Conservation (phyloP, 2,113 vertebrate genomes). For the Varanus salvator region DNA sequence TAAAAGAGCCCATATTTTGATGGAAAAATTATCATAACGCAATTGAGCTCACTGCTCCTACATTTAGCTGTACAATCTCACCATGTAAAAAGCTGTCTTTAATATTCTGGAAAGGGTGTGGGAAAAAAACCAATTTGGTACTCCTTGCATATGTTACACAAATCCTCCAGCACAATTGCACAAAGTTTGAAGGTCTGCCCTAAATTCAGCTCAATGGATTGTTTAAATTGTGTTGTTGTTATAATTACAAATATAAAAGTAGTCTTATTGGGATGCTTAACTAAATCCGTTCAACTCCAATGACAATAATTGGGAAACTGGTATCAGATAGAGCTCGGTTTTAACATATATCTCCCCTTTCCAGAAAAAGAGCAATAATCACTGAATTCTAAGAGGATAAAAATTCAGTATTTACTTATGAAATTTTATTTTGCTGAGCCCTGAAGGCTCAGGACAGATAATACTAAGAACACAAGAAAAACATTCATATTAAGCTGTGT, state of each 20-base stretch:
- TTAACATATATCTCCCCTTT: neutral
- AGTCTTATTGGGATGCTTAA: constrained; percentile 76
- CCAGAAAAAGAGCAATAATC: constrained; percentile 58
- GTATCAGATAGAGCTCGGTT: constrained; percentile 29
- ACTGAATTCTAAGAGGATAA: constrained; percentile 53
- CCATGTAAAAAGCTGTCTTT: neutral
- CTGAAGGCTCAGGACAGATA: neutral
- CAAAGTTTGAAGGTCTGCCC: constrained; percentile 45
- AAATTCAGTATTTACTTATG: neutral
- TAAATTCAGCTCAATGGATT: constrained; percentile 60
- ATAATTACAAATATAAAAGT: constrained; percentile 69
- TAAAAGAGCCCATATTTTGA: constrained; percentile 49
- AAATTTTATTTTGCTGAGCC: neutral
- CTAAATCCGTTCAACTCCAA: constrained; percentile 77
- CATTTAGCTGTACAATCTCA: constrained; percentile 35
- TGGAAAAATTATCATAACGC: constrained; percentile 29
- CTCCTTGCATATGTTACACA: constrained; percentile 34
- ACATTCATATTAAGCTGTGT: neutral
- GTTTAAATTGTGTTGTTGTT: constrained; percentile 73
- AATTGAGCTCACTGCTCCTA: constrained; percentile 47
- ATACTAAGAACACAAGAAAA: neutral
- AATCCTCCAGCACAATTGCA: constrained; percentile 43
- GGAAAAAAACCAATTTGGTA: constrained; percentile 7
- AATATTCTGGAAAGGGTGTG: constrained; percentile 27
- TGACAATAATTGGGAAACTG: constrained; percentile 71